Conservation (phyloP, 2,113 vertebrate genomes). For the Gulo gulo region DNA sequence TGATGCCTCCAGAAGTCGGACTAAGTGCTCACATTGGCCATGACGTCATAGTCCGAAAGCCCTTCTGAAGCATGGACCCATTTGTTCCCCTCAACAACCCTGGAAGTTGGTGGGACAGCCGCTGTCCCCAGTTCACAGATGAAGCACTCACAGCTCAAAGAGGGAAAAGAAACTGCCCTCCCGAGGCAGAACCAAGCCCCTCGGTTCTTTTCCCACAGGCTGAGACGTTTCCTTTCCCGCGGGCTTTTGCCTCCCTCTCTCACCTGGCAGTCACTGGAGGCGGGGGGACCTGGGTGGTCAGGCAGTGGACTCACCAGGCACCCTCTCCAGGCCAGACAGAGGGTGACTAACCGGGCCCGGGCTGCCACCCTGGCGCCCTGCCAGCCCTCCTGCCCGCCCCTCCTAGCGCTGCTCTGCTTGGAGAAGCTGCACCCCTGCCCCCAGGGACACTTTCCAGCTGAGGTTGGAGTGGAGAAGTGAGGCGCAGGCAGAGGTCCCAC, state of each 20-base stretch:
- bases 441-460: not conserved
- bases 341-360: constrained; percentile 12
- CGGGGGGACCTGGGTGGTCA: not conserved
- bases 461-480: not conserved
- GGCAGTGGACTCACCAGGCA: not conserved
- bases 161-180: not conserved
- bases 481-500: not conserved
- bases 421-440: not conserved
- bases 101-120: not conserved
- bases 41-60: not conserved
- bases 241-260: not conserved
- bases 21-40: not conserved
- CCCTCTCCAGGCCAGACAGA: not conserved
- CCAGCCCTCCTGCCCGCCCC: not conserved
- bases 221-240: not conserved
- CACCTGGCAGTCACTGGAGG: not conserved
- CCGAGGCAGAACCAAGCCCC: not conserved
- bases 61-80: not conserved
- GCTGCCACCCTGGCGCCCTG: not conserved
- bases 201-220: not conserved
- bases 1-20: not conserved
- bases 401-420: not conserved
- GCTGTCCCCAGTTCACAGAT: not conserved
- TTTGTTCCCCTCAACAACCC: not conserved
- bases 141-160: not conserved